These are phyloP conservation scores for Mustela lutreola DNA, from an alignment of 2,113 vertebrate species.

Conservation along the genomic window DNA sequence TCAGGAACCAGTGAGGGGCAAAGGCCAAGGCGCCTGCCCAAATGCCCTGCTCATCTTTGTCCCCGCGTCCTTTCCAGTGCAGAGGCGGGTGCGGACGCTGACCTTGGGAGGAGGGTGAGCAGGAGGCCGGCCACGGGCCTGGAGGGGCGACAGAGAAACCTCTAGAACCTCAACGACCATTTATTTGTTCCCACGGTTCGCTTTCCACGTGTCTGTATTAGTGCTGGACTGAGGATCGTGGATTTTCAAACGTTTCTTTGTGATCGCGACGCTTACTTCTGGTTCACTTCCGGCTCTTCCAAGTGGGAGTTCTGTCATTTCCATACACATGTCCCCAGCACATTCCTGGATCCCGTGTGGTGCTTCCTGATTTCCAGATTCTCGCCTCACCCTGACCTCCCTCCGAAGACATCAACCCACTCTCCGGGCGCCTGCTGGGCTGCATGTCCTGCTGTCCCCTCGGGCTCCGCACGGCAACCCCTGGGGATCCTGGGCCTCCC, in stretches of 20 bases:
- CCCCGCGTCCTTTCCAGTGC: accelerated
- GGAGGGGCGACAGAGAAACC: accelerated
- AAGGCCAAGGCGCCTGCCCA: accelerated
- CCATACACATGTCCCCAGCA: neutral
- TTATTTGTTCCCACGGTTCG: accelerated
- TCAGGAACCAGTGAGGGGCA: neutral
- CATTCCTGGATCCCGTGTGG: neutral
- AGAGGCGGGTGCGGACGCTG: accelerated
- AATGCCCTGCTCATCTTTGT: neutral
- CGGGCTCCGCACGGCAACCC: accelerated
- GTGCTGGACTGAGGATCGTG: neutral
- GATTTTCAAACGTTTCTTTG: neutral
- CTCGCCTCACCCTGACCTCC: accelerated
- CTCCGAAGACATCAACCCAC: accelerated
- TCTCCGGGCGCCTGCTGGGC: accelerated
- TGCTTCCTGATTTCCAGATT: neutral
- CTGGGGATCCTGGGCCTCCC: neutral
- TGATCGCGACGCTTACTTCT: neutral
- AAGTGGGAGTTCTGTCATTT: neutral
- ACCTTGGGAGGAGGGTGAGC: neutral
- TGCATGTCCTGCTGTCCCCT: accelerated
- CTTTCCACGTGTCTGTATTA: accelerated
- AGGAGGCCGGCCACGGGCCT: accelerated
- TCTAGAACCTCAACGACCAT: accelerated
- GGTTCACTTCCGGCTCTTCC: neutral